Evolutionary conservation across 2,888 invertebrate species (phyloP), one percentile per base, ranked within the genome.

Genomic region (Oxyscelio sp.): DNA sequence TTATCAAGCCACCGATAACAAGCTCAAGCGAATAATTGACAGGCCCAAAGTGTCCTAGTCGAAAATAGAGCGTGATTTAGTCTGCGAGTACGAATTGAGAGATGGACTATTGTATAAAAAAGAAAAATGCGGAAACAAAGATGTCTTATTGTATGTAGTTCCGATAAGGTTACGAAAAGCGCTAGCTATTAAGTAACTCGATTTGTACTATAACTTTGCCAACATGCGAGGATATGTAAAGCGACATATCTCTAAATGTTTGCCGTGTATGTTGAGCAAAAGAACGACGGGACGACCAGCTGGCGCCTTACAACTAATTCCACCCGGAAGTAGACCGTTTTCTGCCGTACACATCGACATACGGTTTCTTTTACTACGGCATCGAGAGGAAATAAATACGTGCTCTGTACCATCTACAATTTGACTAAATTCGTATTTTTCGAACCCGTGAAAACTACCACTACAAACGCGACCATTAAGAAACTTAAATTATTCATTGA

Each of bases 181-280:
- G 1, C 5, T 77, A 8, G 70, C 40, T 0, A 80, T 87, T 2
- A 65, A 74, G 4, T 83, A 77, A 21, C 89, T 89, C 52, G 85
- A 90, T 59, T 52, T 80, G 1, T 48, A 80, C 21, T 90, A 89
- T 70, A 86, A 86, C 56, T 89, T 89, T 15, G 74, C 83, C 0
- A 61, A 80, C 0, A 77, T 88, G 74, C 61, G 83, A 15, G 50
- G 84, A 4, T 89, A 89, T 68, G 56, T 87, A 0, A 48, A 87
- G 43, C 65, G 80, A 22, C 82, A 88, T 38, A 81, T 87, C n/a
- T n/a, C n/a, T n/a, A n/a, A n/a, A n/a, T n/a, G n/a, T n/a, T n/a
- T n/a, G n/a, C n/a, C n/a, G n/a, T 31, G 15, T n/a, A 0, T 77
- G 75, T 38, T 89, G 86, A 73, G 6, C 87, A 11, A 54, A 85